Evolutionary conservation across 2,797 vertebrate genomes (phyloP).

Genomic region (Rhyacichthys aspro): DNA sequence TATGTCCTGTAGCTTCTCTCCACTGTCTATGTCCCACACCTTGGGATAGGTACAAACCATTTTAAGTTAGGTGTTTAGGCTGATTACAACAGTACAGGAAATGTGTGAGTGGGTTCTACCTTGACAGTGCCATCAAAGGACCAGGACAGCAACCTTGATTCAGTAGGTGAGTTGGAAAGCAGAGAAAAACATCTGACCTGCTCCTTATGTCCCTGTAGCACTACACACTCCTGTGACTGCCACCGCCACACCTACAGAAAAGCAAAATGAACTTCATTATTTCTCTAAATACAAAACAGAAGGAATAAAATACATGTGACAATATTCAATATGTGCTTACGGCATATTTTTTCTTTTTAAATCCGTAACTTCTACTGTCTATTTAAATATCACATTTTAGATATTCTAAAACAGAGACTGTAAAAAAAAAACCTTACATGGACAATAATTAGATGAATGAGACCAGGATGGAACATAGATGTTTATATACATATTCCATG

Average conservation of each 20-base stretch:
- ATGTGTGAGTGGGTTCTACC: slow-evolving; percentile 74
- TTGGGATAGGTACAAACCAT: slow-evolving; percentile 40
- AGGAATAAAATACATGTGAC: no score
- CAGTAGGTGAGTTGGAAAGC: slow-evolving; percentile 69
- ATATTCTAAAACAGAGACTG: no score
- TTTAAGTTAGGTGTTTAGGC: slow-evolving; percentile 9
- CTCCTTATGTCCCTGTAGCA: slow-evolving; percentile 88
- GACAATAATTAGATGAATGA: no score
- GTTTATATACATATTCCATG: no score
- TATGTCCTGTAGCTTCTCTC: slow-evolving; percentile 83
- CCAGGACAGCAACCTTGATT: slow-evolving; percentile 84
- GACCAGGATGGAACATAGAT: no score
- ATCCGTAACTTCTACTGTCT: no score
- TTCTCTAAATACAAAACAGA: no score
- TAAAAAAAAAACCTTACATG: no score
- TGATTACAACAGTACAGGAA: neutral
- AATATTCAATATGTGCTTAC: no score
- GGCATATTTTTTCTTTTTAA: no score
- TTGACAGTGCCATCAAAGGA: slow-evolving; percentile 93
- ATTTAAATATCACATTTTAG: no score
- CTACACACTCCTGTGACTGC: slow-evolving; percentile 76
- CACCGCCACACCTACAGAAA: slow-evolving; percentile 89
- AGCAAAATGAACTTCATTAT: neutral
- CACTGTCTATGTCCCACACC: slow-evolving; percentile 87
- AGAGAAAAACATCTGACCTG: slow-evolving; percentile 87